Base-by-base conservation (phyloP, 2,113 vertebrate genomes). In the Apodemus sylvaticus region DNA sequence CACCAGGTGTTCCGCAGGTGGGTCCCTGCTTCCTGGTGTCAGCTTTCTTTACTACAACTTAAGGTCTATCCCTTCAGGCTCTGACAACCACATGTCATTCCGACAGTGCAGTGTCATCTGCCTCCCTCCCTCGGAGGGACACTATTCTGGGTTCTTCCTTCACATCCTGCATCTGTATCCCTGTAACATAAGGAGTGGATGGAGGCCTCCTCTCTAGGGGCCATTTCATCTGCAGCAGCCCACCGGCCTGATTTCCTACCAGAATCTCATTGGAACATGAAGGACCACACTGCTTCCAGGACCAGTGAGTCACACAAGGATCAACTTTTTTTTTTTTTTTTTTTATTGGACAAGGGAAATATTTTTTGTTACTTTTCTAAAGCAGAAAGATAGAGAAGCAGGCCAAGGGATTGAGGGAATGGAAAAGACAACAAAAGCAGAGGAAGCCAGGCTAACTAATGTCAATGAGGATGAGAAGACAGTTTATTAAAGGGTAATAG, bases 81-180 rank as follows among this genome's bases (percentile, higher is more conserved):
- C 1, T 20, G 66, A 45, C 3, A 0, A 9, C 76, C 34, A 0
- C 0, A 26, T 20, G 86, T 39, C 83, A 4, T 14, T 71, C 31
- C 42, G 86, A 42, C 22, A 16, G 14, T n/a, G 55, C 22, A 16
- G 14, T n/a, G 55, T 20, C 19, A 11, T 42, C 93, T 0, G 82
- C 60, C 20, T 8, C 0, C 20, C 19, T 39, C 31, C 74, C 68
- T 55, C 36, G 1, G 1, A 60, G 51, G 48, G 16, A 0, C 0
- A 42, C 62, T 17, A 5, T 60, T 55, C 29, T 42, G 53, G 64
- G 42, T 42, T n/a, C 90, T n/a, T 53, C 86, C 62, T 3, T 42
- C 58, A 19, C 55, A 45, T 17, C 13, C 73, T 51, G 11, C 1
- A 14, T 19, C 53, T 55, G 1, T 3, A 36, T 45, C 48, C 29